Conservation (phyloP, 2,797 vertebrate species). For the Macropus fuliginosus region DNA sequence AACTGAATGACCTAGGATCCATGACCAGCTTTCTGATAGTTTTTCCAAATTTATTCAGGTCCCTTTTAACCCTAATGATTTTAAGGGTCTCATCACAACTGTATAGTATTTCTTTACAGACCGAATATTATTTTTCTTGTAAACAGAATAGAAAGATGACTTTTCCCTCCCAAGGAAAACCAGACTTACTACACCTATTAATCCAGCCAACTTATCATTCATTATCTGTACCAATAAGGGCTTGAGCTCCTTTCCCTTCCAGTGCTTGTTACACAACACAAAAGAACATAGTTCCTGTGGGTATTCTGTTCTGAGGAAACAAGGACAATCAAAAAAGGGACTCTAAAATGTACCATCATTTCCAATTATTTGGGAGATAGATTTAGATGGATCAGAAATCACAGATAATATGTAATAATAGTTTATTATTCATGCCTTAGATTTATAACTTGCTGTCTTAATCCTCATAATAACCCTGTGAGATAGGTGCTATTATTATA, state of each 20-base stretch:
- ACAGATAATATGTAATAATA: slow-evolving; percentile 14
- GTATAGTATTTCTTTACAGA: slow-evolving; percentile 66
- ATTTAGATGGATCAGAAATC: slow-evolving; percentile 35
- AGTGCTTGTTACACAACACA: slow-evolving; percentile 3
- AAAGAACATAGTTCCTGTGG: neutral
- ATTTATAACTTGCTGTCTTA: neutral
- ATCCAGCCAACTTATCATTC: neutral
- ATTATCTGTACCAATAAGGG: slow-evolving; percentile 17
- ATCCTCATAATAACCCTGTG: neutral
- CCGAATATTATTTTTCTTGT: slow-evolving; percentile 42
- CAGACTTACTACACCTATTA: slow-evolving; percentile 25
- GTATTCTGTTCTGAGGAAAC: slow-evolving; percentile 41
- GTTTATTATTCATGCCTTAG: neutral
- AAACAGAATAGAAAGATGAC: slow-evolving; percentile 54
- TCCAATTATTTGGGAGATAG: slow-evolving; percentile 1
- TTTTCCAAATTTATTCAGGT: neutral
- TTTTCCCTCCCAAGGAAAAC: slow-evolving; percentile 34
- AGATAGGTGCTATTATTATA: neutral
- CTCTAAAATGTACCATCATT: slow-evolving; percentile 30
- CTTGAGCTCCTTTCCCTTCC: neutral
- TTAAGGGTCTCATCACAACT: slow-evolving; percentile 41
- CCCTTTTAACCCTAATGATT: neutral
- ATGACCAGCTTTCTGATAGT: neutral
- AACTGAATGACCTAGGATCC: neutral
- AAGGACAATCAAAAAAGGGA: neutral